Evolutionary conservation across 2,113 vertebrate species (phyloP), one percentile per base, ranked within the genome.

Genomic region (Arizona elegans): DNA sequence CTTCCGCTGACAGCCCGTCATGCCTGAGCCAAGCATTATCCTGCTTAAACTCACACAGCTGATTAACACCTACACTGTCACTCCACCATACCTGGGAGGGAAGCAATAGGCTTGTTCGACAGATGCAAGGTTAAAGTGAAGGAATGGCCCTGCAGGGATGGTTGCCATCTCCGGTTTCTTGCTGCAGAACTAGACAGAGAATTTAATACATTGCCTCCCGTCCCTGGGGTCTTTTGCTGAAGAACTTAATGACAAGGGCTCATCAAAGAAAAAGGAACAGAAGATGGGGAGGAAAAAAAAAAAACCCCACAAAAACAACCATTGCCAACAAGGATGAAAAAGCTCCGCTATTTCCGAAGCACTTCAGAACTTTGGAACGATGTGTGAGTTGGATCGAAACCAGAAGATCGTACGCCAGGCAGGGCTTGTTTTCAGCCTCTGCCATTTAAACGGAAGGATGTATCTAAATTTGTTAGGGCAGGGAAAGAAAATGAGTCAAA

Each of bases 1-100:
- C 92, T 92, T 94, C 93, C 95, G 95, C 94, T 96, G 95, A 96
- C 95, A 96, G 43, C 47, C 21, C 92, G 88, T 50, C 96, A 91
- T 29, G 89, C 87, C 93, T 85, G 94, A 97, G 93, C 90, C 93
- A 96, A 89, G 5, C 1, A 0, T 95, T 91, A 94, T 70, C 38
- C 91, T 87, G n/a, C 52, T 95, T 90, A 93, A 90, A 95, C 88
- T 89, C 94, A 58, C 87, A 85, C 91, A 93, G 88, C 92, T 96
- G 92, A 95, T 96, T 96, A 96, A 90, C 94, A 96, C 94, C 96
- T 96, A 93, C 92, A 70, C 92, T 95, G 92, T 94, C 93, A 90
- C 89, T 95, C 88, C 92, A 87, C 29, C 53, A 1, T 93, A 5
- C 54, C 95, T 95, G 93, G 81, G 86, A 94, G 92, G 93, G 29